These are phyloP conservation scores for Congeria kusceri DNA, from an alignment of 2,888 invertebrate genomes.

Conservation along the genomic window DNA sequence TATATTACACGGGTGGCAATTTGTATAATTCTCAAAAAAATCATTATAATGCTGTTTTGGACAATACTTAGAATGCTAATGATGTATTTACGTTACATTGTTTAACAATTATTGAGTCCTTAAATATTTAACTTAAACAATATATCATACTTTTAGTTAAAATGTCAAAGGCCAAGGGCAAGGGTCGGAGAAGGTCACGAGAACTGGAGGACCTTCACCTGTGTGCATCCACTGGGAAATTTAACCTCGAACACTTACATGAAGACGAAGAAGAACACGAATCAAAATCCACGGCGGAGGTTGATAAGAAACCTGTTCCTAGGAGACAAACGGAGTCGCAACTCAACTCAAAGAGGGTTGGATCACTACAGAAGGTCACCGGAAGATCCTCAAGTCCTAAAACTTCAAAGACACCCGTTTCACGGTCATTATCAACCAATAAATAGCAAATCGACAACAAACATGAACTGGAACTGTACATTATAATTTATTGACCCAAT, in stretches of 20 bases:
- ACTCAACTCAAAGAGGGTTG: slow-evolving; percentile 10
- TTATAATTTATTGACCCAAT: too few relatives aligned
- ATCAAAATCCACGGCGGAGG: not conserved
- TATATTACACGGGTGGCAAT: too few relatives aligned
- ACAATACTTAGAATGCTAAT: too few relatives aligned
- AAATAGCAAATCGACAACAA: not conserved
- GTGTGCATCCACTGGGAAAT: slow-evolving; percentile 72
- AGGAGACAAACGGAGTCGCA: slow-evolving; percentile 26
- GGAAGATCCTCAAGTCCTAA: slow-evolving; percentile 8
- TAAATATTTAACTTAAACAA: too few relatives aligned
- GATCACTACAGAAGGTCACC: not conserved
- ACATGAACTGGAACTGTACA: too few relatives aligned
- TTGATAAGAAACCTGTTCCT: slow-evolving; percentile 19
- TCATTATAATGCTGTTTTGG: too few relatives aligned
- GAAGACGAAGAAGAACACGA: slow-evolving; percentile 23
- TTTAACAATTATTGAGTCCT: too few relatives aligned
- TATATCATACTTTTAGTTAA: slow-evolving; percentile 66
- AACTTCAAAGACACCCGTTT: slow-evolving; percentile 9
- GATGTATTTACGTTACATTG: too few relatives aligned
- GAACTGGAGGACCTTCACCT: slow-evolving; percentile 79
- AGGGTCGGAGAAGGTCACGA: slow-evolving; percentile 74
- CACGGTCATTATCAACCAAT: not conserved
- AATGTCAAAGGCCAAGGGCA: slow-evolving; percentile 58
- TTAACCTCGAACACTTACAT: slow-evolving; percentile 56
- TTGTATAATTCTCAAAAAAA: too few relatives aligned